Evolutionary conservation across 2,888 invertebrate species (phyloP), one percentile per base, ranked within the genome.

Genomic region (Proisotoma minuta): DNA sequence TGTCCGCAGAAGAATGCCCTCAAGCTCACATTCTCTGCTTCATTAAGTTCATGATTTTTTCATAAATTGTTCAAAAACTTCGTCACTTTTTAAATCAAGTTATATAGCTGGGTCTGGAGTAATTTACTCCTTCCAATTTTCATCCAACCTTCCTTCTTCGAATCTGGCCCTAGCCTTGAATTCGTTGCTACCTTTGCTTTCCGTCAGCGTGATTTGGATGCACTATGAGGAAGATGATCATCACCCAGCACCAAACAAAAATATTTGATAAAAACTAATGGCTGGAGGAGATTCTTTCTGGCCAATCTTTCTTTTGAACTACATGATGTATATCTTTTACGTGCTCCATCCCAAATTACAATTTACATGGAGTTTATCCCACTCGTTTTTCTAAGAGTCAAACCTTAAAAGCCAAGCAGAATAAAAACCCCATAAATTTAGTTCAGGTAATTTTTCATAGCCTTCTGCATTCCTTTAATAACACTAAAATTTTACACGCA

Each of bases 11-110:
- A 64, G 60, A 62, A 58, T 63, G 65, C 71, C 69, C 71, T 68
- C 71, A 60, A 69, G 71, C 69, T 64, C 65, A 64, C 63, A 72
- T 70, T 72, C 70, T 70, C 67, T 70, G 63, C 69, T 72, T 72
- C 70, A 72, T 72, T 72, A 72, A 67, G 67, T 57, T 64, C 67
- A 65, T 59, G 64, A 68, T 60, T 68, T 67, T 65, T 67, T 67
- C 53, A 47, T 49, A 27, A 34, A 28, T 47, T 53, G 34, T 12
- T 47, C 29, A 59, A 50, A 49, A 49, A 56, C 56, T 29, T 56
- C 43, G 56, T 56, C 56, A 43, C 56, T 56, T 56, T 43, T 56
- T 39, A 26, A 56, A 56, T 43, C 43, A 56, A 39, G 56, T 43
- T 43, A 4, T 43, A 43, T 43, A 18, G 18, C 28, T 4, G 22